phyloP scores from a whole-genome alignment of 1,140 invertebrate species.

The Brachionus asplanchnoidis region DNA sequence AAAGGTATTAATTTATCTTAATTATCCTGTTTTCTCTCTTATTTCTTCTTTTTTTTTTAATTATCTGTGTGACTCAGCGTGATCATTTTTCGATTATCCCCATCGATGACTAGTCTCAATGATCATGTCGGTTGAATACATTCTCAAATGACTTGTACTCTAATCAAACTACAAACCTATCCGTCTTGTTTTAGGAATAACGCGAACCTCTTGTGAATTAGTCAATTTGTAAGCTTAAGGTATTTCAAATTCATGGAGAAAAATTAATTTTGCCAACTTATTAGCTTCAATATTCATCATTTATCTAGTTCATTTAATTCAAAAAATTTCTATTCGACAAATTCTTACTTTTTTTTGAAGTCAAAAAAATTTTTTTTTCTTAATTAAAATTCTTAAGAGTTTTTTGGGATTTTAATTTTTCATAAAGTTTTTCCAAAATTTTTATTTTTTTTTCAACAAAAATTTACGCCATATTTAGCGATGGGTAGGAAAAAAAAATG shows the following conservation, averaged over 20 bases:
- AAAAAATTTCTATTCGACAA: too few species aligned
- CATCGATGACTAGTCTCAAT: neutral
- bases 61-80: constrained; percentile 30
- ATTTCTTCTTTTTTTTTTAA: neutral
- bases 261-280: neutral
- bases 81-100: neutral
- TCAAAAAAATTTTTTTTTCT: too few species aligned
- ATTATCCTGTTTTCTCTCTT: constrained; percentile 33
- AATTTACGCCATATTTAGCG: too few species aligned
- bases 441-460: too few species aligned
- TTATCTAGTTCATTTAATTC: neutral
- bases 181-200: neutral
- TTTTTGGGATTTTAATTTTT: too few species aligned
- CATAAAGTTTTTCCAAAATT: neutral
- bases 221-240: neutral
- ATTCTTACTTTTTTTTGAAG: too few species aligned
- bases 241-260: neutral
- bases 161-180: neutral
- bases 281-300: neutral
- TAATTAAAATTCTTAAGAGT: too few species aligned
- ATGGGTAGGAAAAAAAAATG: too few species aligned
- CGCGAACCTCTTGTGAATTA: neutral
- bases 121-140: neutral
- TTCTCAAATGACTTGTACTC: neutral
- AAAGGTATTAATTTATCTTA: constrained; percentile 37